These are phyloP conservation scores for Austrofundulus limnaeus DNA, from an alignment of 2,113 vertebrate species.

Conservation along the genomic window DNA sequence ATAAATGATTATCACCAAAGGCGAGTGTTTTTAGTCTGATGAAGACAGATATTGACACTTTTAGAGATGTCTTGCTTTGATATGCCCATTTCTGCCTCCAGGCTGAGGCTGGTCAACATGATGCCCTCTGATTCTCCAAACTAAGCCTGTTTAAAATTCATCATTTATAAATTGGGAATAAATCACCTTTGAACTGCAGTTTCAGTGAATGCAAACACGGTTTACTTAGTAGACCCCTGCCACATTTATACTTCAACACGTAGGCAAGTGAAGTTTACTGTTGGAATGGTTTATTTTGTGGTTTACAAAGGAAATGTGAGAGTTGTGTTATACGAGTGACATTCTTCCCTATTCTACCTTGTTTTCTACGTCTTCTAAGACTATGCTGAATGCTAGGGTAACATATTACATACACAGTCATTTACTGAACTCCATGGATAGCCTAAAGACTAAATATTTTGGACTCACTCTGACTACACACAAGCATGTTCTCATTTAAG, in stretches of 20 bases:
- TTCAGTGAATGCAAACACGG: slow-evolving; percentile 48
- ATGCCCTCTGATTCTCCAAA: slow-evolving; percentile 57
- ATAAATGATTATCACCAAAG: slow-evolving; percentile 34
- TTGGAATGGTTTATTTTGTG: no score
- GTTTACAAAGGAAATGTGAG: neutral
- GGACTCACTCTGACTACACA: slow-evolving; percentile 27
- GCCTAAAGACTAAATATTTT: slow-evolving; percentile 22
- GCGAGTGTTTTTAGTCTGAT: slow-evolving; percentile 35
- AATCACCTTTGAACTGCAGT: slow-evolving; percentile 70
- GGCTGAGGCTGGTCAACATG: slow-evolving; percentile 63
- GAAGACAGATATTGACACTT: slow-evolving; percentile 66
- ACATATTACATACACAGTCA: slow-evolving; percentile 13
- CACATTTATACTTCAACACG: slow-evolving; percentile 23
- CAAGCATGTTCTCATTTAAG: slow-evolving; percentile 26
- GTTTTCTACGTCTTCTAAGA: neutral
- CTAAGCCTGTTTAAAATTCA: slow-evolving; percentile 66
- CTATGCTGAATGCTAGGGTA: neutral
- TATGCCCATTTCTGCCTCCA: slow-evolving; percentile 65
- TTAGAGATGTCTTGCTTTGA: slow-evolving; percentile 70
- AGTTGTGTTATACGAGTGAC: neutral
- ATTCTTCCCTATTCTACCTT: no score
- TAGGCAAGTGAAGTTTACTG: slow-evolving; percentile 36
- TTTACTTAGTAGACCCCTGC: slow-evolving; percentile 50
- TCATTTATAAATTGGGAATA: slow-evolving; percentile 68
- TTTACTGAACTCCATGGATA: slow-evolving; percentile 33